Evolutionary conservation across 2,113 vertebrate species (phyloP), one percentile per base, ranked within the genome.

Genomic region (Micromys minutus): DNA sequence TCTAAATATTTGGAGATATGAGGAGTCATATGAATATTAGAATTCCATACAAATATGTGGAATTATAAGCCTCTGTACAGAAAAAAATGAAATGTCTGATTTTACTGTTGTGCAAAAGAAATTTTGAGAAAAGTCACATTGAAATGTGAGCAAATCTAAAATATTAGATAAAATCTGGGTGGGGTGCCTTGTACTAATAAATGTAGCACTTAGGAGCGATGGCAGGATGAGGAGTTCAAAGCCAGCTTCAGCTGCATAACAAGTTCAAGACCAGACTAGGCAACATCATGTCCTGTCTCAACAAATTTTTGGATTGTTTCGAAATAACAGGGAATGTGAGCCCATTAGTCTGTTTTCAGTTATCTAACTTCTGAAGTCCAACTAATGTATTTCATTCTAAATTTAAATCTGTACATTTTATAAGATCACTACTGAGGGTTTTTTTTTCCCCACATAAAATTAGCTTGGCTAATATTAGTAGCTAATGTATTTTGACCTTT

Each of bases 301-400:
- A 87, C 7, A n/a, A 87, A 55, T 7, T 39, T 39, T 55, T 71
- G 22, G 7, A 24, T 55, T 72, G 31, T 42, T 57, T 88, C 12
- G 10, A 74, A 88, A 31, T 4, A 10, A 31, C 15, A 72, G 84
- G 52, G 8, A 31, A 65, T 85, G 47, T 57, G 39, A 3, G 75
- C 29, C 5, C 52, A 75, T 90, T 83, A n/a, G 21, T 50, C 21
- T 45, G 0, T 63, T 52, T 79, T 86, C 45, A 81, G 17, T 67
- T 84, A 61, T 15, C 16, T 90, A 50, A 80, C 89, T 50, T 87
- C 86, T 87, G 75, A 71, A 80, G 47, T 12, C 76, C 42, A 93
- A 36, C 59, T 61, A 93, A 91, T 77, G n/a, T 52, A n/a, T 69
- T 29, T 97, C 47, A 42, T 76, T 87, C 93, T 93, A 91, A 91